These are phyloP conservation scores for Habrosyne pyritoides DNA, from an alignment of 2,888 invertebrate species.

Conservation along the genomic window DNA sequence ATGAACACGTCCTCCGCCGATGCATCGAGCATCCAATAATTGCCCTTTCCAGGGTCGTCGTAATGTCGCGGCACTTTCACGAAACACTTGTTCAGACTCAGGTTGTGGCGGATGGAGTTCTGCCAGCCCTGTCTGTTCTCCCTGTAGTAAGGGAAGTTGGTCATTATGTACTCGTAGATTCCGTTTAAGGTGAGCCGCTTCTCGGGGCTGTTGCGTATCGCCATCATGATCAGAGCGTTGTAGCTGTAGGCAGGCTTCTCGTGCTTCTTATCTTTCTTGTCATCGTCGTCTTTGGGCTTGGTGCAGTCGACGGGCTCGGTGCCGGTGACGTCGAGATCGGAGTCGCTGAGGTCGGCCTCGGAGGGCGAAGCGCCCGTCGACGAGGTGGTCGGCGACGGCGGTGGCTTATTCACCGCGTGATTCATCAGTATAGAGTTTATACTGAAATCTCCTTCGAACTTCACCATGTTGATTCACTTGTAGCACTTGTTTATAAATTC, in stretches of 20 bases:
- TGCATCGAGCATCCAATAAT: constrained; percentile 99
- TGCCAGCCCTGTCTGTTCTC: constrained; percentile 99
- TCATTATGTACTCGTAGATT: constrained; percentile 99
- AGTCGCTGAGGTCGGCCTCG: constrained; percentile 83
- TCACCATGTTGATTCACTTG: constrained; percentile 76
- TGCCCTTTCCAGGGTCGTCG: constrained; percentile 99
- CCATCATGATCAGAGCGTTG: constrained; percentile 99
- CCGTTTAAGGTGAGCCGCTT: constrained; percentile 97
- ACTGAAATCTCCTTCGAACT: constrained; percentile 89
- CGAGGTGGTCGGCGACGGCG: constrained; percentile 71
- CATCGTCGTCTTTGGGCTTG: constrained; percentile 70
- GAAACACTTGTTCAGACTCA: constrained; percentile 99
- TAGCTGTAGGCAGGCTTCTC: constrained; percentile 99
- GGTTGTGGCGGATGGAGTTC: constrained; percentile 98
- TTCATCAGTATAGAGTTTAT: constrained; percentile 90
- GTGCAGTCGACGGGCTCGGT: constrained; percentile 89
- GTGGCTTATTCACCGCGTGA: constrained; percentile 70
- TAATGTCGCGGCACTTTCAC: constrained; percentile 98
- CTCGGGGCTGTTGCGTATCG: constrained; percentile 96
- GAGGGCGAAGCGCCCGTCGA: constrained; percentile 66
- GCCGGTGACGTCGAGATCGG: constrained; percentile 90
- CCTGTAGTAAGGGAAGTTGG: constrained; percentile 98
- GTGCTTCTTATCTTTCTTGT: constrained; percentile 85
- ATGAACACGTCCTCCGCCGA: constrained; percentile 99
- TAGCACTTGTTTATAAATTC: constrained; percentile 31